These are phyloP conservation scores for Octodon degus DNA, from an alignment of 2,113 vertebrate genomes.

Conservation along the genomic window DNA sequence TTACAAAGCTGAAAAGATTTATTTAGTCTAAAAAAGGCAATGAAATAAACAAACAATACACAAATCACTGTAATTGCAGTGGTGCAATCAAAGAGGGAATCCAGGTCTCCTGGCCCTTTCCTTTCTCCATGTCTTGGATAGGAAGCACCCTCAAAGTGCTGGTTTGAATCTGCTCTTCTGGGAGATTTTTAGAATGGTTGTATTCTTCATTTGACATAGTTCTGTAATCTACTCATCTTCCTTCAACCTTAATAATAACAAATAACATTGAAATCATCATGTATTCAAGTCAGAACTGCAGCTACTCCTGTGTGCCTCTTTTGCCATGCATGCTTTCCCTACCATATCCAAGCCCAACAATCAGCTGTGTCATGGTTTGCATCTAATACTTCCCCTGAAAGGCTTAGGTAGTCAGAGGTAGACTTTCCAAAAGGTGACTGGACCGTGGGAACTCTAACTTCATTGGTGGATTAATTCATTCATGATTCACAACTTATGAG, in stretches of 20 bases:
- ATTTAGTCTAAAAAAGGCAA: background rate
- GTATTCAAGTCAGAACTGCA: background rate
- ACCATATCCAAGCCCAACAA: background rate
- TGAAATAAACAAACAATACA: background rate
- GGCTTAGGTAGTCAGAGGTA: background rate
- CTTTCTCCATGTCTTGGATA: background rate
- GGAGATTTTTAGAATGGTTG: background rate
- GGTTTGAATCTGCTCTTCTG: background rate
- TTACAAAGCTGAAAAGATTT: background rate
- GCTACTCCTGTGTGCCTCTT: too few species aligned
- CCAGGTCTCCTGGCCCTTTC: background rate
- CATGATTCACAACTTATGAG: background rate
- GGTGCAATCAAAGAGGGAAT: rapidly evolving
- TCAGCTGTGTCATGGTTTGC: background rate
- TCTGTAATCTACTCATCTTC: background rate
- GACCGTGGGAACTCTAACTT: background rate
- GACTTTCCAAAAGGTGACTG: background rate
- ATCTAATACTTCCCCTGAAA: background rate
- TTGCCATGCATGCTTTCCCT: background rate
- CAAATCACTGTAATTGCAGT: background rate
- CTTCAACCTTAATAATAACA: background rate
- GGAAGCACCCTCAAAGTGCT: too few species aligned
- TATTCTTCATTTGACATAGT: background rate
- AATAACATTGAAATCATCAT: background rate
- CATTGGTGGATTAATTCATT: too few species aligned